These are phyloP conservation scores for Promerops cafer DNA, from an alignment of 2,113 vertebrate species.

Conservation along the genomic window DNA sequence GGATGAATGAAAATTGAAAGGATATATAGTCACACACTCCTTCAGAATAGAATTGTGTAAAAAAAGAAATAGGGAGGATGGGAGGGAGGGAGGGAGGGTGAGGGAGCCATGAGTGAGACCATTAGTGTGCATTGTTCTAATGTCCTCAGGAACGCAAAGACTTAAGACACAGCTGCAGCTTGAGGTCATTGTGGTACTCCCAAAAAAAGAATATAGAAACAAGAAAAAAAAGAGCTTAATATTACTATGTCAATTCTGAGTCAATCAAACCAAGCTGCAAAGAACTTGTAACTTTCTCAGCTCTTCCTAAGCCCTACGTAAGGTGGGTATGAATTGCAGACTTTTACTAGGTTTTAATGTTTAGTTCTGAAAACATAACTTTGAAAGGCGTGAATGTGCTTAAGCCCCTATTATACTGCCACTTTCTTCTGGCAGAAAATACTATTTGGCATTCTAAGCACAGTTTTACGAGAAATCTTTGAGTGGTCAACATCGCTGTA, in stretches of 20 bases:
- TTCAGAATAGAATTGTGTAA: neutral
- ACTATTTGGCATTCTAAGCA: neutral
- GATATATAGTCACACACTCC: neutral
- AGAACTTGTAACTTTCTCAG: neutral
- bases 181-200: neutral
- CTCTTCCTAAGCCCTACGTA: neutral
- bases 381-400: neutral
- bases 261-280: neutral
- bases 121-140: neutral
- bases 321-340: rapidly evolving
- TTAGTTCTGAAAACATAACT: neutral
- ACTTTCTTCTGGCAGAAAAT: neutral
- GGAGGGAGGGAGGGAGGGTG: neutral
- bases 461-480: neutral
- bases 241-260: neutral
- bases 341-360: neutral
- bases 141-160: neutral
- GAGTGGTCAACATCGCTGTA: rapidly evolving
- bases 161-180: neutral
- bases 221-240: neutral
- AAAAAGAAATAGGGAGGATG: neutral
- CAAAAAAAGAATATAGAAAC: neutral
- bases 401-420: neutral
- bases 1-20: neutral
- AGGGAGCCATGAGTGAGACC: neutral